phyloP scores from a whole-genome alignment of 2,797 vertebrate species.

The Pangasius krempfi region DNA sequence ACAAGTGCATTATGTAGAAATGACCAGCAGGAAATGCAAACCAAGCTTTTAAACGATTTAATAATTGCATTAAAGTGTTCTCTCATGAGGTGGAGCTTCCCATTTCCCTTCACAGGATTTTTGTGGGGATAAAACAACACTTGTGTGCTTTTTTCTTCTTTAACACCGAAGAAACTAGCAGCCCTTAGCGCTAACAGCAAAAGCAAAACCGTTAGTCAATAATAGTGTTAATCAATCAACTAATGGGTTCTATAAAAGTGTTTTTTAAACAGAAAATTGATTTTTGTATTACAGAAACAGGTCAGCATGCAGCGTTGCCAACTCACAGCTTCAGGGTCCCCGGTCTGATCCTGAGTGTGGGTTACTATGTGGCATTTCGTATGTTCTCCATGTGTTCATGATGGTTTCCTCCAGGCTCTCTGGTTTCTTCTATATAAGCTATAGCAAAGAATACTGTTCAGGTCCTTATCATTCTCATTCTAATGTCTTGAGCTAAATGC shows the following conservation, averaged over 20 bases:
- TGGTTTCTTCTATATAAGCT: background rate
- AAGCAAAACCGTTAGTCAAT: conserved; percentile 15
- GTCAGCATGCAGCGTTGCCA: no score
- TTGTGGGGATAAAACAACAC: background rate
- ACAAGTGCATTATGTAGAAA: background rate
- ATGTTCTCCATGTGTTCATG: background rate
- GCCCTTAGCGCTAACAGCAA: conserved; percentile 8
- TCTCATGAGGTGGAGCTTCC: background rate
- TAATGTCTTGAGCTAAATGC: background rate
- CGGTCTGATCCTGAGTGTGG: background rate
- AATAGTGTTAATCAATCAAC: conserved; percentile 27
- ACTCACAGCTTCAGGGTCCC: background rate
- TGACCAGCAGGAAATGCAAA: background rate
- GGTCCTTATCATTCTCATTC: background rate
- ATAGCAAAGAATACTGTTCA: background rate
- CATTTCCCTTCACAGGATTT: background rate
- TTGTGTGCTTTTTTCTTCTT: no score
- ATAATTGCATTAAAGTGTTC: background rate
- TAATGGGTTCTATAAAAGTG: conserved; percentile 24
- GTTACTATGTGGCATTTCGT: background rate
- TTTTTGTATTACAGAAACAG: background rate
- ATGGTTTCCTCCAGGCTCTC: background rate
- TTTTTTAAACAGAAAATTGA: conserved; percentile 21
- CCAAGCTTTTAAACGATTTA: conserved; percentile 1
- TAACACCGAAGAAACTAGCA: background rate